A percentile compares a stretch with the other conserved stretches of the same genome.
These are phyloP conservation scores for Thermophis baileyi DNA, from an alignment of 2,113 vertebrate genomes.

Conservation along the genomic window DNA sequence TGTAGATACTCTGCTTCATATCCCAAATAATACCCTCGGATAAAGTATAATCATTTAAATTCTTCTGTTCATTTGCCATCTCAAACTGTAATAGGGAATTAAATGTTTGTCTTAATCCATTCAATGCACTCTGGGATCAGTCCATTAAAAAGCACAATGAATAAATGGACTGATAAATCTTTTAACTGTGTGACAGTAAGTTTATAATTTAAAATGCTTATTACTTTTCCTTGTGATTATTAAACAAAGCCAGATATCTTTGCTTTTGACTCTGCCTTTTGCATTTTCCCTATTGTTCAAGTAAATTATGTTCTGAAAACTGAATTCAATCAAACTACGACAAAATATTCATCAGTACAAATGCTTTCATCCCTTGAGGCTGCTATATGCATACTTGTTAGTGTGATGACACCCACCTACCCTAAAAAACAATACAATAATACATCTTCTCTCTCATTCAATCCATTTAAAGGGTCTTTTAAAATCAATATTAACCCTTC, in stretches of 20 bases:
- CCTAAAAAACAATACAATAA: neutral
- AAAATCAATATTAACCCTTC: neutral
- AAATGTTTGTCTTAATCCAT: conserved; percentile 25
- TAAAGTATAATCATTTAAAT: conserved; percentile 26
- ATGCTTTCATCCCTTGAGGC: neutral
- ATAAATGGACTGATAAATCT: conserved; percentile 32
- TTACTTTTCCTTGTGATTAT: conserved; percentile 30
- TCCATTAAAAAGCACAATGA: conserved; percentile 22
- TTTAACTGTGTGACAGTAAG: conserved; percentile 8
- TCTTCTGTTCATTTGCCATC: conserved; percentile 21
- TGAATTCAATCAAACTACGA: conserved; percentile 10
- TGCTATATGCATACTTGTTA: neutral
- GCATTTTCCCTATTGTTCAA: neutral
- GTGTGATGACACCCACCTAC: neutral
- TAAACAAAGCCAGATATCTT: conserved; percentile 19
- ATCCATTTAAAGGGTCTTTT: neutral
- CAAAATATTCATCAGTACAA: neutral
- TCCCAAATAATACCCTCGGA: conserved; percentile 13
- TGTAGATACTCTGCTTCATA: neutral
- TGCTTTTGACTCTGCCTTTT: conserved; percentile 10
- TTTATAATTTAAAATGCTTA: conserved; percentile 32
- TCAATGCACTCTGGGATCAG: conserved; percentile 2
- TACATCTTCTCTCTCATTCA: neutral
- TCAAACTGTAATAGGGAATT: conserved; percentile 23
- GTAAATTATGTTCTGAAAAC: neutral